Evolutionary conservation across 2,113 vertebrate genomes (phyloP).

Genomic region (Thunnus maccoyii): DNA sequence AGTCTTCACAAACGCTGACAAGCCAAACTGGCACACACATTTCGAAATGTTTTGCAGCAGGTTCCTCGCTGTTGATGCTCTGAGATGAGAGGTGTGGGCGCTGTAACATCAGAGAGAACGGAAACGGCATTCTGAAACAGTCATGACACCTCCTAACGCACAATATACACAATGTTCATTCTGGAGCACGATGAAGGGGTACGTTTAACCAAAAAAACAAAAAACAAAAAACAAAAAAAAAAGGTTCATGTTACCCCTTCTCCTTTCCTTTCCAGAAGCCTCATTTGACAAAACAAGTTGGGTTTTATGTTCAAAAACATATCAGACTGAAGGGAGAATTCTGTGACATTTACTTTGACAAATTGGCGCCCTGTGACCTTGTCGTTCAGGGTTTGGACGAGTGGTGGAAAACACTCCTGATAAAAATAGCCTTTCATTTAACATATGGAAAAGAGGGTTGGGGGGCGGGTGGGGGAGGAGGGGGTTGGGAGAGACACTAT

Average conservation of each 20-base stretch:
- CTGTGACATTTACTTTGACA: slow-evolving; percentile 42
- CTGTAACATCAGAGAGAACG: slow-evolving; percentile 12
- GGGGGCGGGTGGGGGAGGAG: background rate
- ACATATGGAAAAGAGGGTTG: slow-evolving; percentile 36
- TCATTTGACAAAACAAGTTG: background rate
- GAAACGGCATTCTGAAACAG: slow-evolving; percentile 22
- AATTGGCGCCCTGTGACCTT: slow-evolving; percentile 24
- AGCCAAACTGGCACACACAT: background rate
- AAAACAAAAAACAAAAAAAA: background rate
- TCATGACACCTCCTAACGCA: slow-evolving; percentile 42
- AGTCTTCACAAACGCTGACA: slow-evolving; percentile 21
- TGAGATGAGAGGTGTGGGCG: slow-evolving; percentile 2
- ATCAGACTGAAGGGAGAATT: slow-evolving; percentile 6
- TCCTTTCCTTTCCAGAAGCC: slow-evolving; percentile 43
- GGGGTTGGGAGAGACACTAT: slow-evolving; percentile 46
- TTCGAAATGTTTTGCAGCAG: background rate
- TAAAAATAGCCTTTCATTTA: slow-evolving; percentile 69
- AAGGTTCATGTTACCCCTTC: slow-evolving; percentile 16
- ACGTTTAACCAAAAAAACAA: background rate
- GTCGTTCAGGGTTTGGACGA: slow-evolving; percentile 12
- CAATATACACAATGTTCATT: slow-evolving; percentile 65
- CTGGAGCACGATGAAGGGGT: slow-evolving; percentile 33
- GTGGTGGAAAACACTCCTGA: slow-evolving; percentile 18
- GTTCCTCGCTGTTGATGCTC: slow-evolving; percentile 40
- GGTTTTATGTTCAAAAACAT: slow-evolving; percentile 47